Base-by-base conservation (phyloP, 2,113 vertebrate genomes). In the Eulacestoma nigropectus region DNA sequence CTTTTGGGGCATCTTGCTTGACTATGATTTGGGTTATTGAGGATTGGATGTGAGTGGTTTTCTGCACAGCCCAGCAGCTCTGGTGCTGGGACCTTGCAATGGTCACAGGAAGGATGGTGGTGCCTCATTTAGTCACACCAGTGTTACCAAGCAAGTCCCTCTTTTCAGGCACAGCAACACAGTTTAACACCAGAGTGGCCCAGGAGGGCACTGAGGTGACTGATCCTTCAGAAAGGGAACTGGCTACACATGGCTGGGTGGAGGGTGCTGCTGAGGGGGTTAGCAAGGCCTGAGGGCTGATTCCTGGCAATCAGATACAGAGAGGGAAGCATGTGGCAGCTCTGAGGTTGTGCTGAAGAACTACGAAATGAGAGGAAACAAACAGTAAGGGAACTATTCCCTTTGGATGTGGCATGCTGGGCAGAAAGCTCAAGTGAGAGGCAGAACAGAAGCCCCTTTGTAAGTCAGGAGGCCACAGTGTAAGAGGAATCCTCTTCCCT, bases 371-470 rank as follows among this genome's bases (percentile, higher is more conserved):
- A 75, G 32, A 87, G 42, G 55, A 65, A 59, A 57, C 42, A 32
- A 68, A 29, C 0, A 4, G 60, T 27, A 78, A 77, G 41, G 52
- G 65, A 84, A 69, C 64, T 47, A 7, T 27, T 83, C 55, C 87
- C 52, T 62, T 62, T 0, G 7, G 49, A 55, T 0, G 27, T 50
- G 64, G 39, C 19, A 56, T 0, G 2, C 60, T 64, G 52, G 60
- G 63, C 73, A 84, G 50, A 69, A 83, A 60, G 62, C 20, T 56
- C 46, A 30, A 68, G 13, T 27, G 32, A 95, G 37, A 88, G 73
- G 62, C 44, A 72, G 76, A 88, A 90, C 73, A 81, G 84, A 81
- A 84, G 41, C 49, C 37, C 13, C 73, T 95, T 92, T 81, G 81
- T 86, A 64, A 90, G 76, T n/a, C 19, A 74, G 84, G 83, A 88